Conservation (phyloP, 37 sponge, comb jelly and placozoan species). For the Ianthella basta region DNA sequence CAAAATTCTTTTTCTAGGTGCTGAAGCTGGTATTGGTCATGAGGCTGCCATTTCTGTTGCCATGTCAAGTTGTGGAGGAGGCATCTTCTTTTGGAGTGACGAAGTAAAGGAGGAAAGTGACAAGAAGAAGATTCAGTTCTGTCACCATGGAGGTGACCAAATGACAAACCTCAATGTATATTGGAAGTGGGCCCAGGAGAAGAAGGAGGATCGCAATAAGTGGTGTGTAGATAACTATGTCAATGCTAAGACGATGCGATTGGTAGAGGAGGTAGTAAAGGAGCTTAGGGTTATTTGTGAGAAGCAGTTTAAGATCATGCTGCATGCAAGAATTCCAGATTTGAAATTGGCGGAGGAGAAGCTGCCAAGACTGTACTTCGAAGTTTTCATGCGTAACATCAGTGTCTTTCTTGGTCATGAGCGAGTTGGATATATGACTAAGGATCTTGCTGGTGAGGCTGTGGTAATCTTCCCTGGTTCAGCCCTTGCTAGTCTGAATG, state of each 20-base stretch:
- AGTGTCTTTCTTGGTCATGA: conserved; percentile 60
- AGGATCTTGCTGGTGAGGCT: conserved; percentile 7
- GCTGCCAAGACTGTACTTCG: conserved; percentile 53
- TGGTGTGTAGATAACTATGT: conserved; percentile 77
- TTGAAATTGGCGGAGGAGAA: conserved; percentile 33
- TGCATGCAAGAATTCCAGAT: neutral
- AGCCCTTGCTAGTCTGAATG: conserved; percentile 38
- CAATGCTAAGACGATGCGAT: conserved; percentile 73
- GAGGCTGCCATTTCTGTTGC: conserved; percentile 63
- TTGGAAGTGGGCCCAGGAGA: conserved; percentile 35
- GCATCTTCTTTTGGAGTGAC: conserved; percentile 68
- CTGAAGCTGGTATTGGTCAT: conserved; percentile 35
- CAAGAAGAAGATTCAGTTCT: conserved; percentile 53
- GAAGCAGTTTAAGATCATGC: neutral
- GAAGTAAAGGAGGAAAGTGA: conserved; percentile 68
- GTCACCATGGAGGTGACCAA: conserved; percentile 57
- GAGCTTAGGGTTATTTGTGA: conserved; percentile 45
- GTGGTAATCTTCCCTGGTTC: conserved; percentile 61
- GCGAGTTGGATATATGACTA: conserved; percentile 57
- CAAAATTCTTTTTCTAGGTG: conserved; percentile 61
- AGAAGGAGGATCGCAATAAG: conserved; percentile 38
- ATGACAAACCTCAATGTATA: conserved; percentile 59
- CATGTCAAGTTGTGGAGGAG: conserved; percentile 55
- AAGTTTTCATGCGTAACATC: conserved; percentile 49
- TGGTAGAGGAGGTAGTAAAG: conserved; percentile 59